A percentile compares a stretch with the other conserved stretches of the same genome.
phyloP scores from a whole-genome alignment of 2,888 invertebrate species.

The Hirudinaria manillensis region DNA sequence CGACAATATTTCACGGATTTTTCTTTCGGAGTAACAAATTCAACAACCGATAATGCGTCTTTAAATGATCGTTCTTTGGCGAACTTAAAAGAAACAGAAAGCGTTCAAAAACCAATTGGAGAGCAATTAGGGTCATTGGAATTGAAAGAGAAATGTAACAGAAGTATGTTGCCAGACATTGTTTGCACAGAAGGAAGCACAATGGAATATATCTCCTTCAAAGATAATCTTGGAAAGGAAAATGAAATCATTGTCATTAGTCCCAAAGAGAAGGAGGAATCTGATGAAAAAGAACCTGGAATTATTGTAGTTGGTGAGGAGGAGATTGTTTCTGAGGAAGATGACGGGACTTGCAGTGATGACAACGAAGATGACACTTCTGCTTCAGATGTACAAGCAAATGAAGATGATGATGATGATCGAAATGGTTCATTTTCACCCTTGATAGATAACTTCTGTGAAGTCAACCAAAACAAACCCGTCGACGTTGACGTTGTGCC shows the following conservation, averaged over 20 bases:
- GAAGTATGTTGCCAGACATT: no score
- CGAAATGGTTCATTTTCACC: slow-evolving; percentile 13
- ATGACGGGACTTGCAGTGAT: neutral
- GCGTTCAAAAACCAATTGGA: no score
- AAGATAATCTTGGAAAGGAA: no score
- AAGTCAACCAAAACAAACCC: neutral
- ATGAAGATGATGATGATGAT: slow-evolving; percentile 26
- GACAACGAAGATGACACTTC: neutral
- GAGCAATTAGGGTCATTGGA: no score
- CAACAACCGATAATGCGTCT: no score
- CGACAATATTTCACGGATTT: no score
- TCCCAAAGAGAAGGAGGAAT: neutral
- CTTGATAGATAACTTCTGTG: slow-evolving; percentile 14
- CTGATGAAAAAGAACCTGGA: neutral
- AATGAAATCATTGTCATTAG: slow-evolving; percentile 2
- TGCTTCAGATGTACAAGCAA: neutral
- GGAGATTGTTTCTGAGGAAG: neutral
- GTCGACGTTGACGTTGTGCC: neutral
- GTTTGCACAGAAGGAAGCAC: no score
- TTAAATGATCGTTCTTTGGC: no score
- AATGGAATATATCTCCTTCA: no score
- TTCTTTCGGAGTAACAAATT: no score
- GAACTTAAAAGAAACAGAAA: no score
- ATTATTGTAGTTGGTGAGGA: neutral
- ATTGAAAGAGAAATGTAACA: no score